Evolutionary conservation across 23 tunicate species (phyloP).

Genomic region (Halocynthia roretzi): DNA sequence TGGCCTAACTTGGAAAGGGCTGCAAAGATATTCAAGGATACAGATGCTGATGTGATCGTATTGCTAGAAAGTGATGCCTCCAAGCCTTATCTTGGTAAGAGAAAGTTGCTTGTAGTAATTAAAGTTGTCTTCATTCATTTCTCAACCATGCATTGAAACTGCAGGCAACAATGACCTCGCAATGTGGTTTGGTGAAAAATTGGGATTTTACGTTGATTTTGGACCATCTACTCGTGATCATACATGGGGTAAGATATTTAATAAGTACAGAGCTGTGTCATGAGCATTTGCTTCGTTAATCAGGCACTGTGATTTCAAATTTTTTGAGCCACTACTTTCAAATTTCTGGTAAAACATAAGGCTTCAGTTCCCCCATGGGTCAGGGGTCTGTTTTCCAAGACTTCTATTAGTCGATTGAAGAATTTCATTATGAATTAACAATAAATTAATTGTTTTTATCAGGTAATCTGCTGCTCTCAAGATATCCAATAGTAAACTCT

Average conservation of each 20-base stretch:
- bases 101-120: not conserved
- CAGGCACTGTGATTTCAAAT: too few species aligned
- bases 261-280: not conserved
- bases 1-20: constrained; percentile 71
- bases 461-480: constrained; percentile 54
- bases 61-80: constrained; percentile 68
- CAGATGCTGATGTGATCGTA: constrained; percentile 61
- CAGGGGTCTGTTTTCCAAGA: too few species aligned
- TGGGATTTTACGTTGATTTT: constrained; percentile 53
- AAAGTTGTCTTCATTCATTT: not conserved
- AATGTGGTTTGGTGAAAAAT: constrained; percentile 61
- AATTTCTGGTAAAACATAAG: too few species aligned
- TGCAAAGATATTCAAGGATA: constrained; percentile 27
- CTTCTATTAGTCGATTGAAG: too few species aligned
- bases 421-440: too few species aligned
- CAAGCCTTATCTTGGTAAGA: constrained; percentile 53
- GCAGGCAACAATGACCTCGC: constrained; percentile 67
- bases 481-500: constrained; percentile 59
- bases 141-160: not conserved
- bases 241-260: constrained; percentile 49
- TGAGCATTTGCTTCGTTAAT: too few species aligned
- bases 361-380: too few species aligned
- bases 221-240: constrained; percentile 78
- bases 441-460: not conserved
- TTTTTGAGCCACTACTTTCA: too few species aligned